Evolutionary conservation across 1,140 invertebrate species (phyloP), one percentile per base, ranked within the genome.

Genomic region (Pararge aegeria): DNA sequence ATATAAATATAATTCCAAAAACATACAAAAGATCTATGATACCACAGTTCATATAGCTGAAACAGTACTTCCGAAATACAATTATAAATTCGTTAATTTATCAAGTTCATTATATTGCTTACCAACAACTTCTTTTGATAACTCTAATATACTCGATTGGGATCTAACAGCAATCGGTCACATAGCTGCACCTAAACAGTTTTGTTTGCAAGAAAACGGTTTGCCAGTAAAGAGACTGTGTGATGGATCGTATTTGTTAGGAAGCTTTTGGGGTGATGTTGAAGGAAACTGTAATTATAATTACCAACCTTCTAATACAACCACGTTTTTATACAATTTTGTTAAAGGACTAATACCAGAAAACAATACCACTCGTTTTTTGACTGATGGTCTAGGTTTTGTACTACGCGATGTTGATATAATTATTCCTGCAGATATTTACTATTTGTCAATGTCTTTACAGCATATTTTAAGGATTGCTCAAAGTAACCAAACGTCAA

Each of bases 401-500:
- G 75, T 87, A 16, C 30, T 87, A 55, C 44, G 75, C 71, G 70
- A 88, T 44, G 61, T 87, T 27, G 53, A 81, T 71, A 66, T 82
- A 37, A 67, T 91, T 16, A 86, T 92, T 27, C 87, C 91, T 19
- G 89, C 87, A 6, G 91, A 92, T 76, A 83, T 92, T 60, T 86
- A 90, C 65, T 90, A 91, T 55, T 72, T 92, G 50, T 88, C 91
- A 2, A 87, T 90, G 57, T 92, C 91, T n/a, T 70, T 91, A 16
- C 75, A 87, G 62, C 68, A 73, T 51, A 65, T 90, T 52, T 66
- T 87, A 46, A 61, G 75, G 44, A 67, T 87, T 37, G 72, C 74
- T 13, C 61, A 80, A 13, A 30, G 64, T 55, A 89, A 88, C 68
- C 42, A 71, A 46, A 74, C 72, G 15, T 62, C 60, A 12, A 64